Percentiles rank a stretch among this genome's conserved stretches.
phyloP scores from a whole-genome alignment of 2,888 invertebrate species.

The Amiota mariae region DNA sequence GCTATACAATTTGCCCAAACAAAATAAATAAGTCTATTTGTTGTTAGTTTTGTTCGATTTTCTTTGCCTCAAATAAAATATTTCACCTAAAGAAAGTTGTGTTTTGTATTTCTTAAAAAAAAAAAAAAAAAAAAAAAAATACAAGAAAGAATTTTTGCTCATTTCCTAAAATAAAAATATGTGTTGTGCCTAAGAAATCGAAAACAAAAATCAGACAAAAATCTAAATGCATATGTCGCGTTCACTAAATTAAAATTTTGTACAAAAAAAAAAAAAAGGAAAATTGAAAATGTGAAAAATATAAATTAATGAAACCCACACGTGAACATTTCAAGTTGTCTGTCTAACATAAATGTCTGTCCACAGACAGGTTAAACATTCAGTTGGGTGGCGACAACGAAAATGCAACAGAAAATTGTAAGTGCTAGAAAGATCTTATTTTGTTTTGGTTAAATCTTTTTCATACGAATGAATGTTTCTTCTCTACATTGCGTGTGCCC shows the following conservation, averaged over 20 bases:
- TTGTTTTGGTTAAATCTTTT: neutral
- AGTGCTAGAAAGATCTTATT: conserved; percentile 18
- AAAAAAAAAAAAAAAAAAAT: conserved; percentile 16
- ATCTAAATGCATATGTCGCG: conserved; percentile 21
- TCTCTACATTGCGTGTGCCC: too few relatives aligned
- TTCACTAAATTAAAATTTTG: conserved; percentile 24
- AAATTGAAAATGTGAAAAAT: neutral
- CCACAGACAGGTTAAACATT: neutral
- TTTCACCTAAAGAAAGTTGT: neutral
- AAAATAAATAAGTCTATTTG: conserved; percentile 8
- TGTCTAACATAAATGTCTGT: neutral
- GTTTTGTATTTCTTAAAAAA: neutral
- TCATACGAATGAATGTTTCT: too few relatives aligned
- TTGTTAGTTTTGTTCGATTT: conserved; percentile 32
- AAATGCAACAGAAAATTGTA: conserved; percentile 10
- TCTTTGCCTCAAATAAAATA: conserved; percentile 31
- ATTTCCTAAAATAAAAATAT: conserved; percentile 69
- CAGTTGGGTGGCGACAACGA: neutral
- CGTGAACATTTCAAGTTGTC: conserved; percentile 16
- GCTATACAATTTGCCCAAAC: conserved; percentile 23
- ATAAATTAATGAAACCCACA: conserved; percentile 21
- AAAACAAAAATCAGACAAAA: neutral
- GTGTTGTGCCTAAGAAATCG: conserved; percentile 29
- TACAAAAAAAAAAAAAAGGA: too few relatives aligned
- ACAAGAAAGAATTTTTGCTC: conserved; percentile 58